Base-by-base conservation (phyloP, 2,888 invertebrate genomes). In the Lottia scabra region DNA sequence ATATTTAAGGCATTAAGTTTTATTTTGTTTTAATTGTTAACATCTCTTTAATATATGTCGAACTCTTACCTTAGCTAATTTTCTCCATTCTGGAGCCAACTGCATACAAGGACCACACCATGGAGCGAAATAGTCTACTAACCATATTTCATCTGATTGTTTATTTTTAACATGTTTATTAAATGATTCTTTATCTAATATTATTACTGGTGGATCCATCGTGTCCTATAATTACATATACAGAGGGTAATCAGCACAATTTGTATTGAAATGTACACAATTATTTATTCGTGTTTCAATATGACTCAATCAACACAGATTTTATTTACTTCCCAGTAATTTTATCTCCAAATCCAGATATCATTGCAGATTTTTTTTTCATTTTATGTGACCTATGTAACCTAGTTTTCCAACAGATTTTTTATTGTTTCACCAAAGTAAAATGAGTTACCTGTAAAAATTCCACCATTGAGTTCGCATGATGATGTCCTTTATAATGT, bases 41-140 rank as follows among this genome's bases (percentile, higher is more conserved):
- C 38, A 6, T 38, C 10, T 10, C 5, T 5, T 38, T n/a, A n/a
- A 10, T 38, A 5, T 38, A 38, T 38, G 5, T 38, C 38, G 10
- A 38, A 38, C 26, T 26, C 46, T 46, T 73, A 89, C 88, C 85
- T 89, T 89, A 2, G 94, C 93, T 45, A 94, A 90, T 83, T 91
- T 91, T 63, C 93, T 91, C 92, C 93, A 94, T 81, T 94, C 92
- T 0, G 93, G 93, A 13, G 92, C 91, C 76, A 95, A 89, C 84
- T 92, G 92, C 82, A 93, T 93, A 85, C 94, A 95, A 0, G 94
- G 94, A 2, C 92, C 93, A 89, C 94, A 95, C 94, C 94, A 94
- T 0, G 94, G 93, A 15, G 93, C 93, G 86, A 91, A 94, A 88
- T 92, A 94, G 89, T 94, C 94, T 2, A 94, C 92, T 30, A 93